phyloP scores from a whole-genome alignment of 2,113 vertebrate genomes.

The Gymnocephalus cernua region DNA sequence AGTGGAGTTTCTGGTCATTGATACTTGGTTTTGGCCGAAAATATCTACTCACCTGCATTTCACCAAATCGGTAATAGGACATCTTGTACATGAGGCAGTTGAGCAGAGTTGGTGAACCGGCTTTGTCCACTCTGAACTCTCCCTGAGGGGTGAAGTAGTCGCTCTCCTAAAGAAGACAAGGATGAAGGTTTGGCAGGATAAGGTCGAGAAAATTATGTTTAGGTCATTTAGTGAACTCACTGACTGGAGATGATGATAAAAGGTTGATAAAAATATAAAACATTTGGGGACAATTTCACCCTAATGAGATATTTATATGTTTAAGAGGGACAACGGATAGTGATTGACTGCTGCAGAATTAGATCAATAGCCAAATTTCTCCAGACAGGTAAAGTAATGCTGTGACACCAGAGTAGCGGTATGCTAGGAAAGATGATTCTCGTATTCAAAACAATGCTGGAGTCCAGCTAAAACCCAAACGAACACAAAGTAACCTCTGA shows the following conservation, averaged over 20 bases:
- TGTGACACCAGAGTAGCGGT: neutral
- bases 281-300: neutral
- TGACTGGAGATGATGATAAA: neutral
- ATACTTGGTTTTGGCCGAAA: neutral
- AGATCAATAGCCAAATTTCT: too few relatives aligned
- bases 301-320: too few relatives aligned
- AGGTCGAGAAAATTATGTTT: neutral
- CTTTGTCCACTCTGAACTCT: conserved; percentile 98
- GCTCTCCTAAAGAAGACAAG: conserved; percentile 89
- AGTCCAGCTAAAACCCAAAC: neutral
- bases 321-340: too few relatives aligned
- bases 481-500: neutral
- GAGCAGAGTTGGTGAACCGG: conserved; percentile 95
- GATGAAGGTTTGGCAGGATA: conserved; percentile 8
- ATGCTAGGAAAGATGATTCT: neutral
- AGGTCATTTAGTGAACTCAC: neutral
- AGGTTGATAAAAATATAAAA: neutral
- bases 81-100: conserved; percentile 99
- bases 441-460: neutral
- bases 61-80: conserved; percentile 99
- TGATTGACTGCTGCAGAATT: too few relatives aligned
- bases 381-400: neutral
- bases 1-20: neutral
- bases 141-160: conserved; percentile 99
- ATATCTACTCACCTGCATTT: conserved; percentile 95